Evolutionary conservation across 2,113 vertebrate genomes (phyloP).

Genomic region (Paramisgurnus dabryanus): DNA sequence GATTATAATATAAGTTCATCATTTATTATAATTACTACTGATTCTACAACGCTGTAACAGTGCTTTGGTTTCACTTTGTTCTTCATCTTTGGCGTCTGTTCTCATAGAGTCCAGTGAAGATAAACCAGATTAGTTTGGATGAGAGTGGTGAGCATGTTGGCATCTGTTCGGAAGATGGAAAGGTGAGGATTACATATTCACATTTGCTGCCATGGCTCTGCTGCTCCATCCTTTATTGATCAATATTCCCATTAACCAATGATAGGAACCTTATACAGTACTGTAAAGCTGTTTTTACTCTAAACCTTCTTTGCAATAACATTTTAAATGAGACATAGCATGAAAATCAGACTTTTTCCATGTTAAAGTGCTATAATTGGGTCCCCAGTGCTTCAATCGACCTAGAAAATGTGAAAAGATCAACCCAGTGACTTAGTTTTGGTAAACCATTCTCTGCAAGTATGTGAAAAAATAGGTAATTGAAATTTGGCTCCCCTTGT

Average conservation of each 20-base stretch:
- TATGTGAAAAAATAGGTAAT: too few relatives aligned
- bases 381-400: too few relatives aligned
- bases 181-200: slow-evolving; percentile 79
- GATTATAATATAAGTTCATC: neutral
- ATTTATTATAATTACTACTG: neutral
- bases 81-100: slow-evolving; percentile 20
- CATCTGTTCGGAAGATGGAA: slow-evolving; percentile 97
- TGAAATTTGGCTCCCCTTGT: too few relatives aligned
- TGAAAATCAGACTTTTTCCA: too few relatives aligned
- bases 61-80: neutral
- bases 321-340: too few relatives aligned
- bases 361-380: too few relatives aligned
- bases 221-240: neutral
- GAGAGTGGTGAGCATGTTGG: slow-evolving; percentile 96
- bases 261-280: too few relatives aligned
- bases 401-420: too few relatives aligned
- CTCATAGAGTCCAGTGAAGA: slow-evolving; percentile 92
- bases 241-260: neutral
- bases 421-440: too few relatives aligned
- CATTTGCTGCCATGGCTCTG: neutral
- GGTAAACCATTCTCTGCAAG: too few relatives aligned
- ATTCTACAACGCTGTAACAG: neutral
- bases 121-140: slow-evolving; percentile 99
- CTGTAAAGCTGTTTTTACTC: too few relatives aligned
- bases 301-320: too few relatives aligned